Evolutionary conservation across 2,113 vertebrate species (phyloP).

Genomic region (Microcebus jonahi): DNA sequence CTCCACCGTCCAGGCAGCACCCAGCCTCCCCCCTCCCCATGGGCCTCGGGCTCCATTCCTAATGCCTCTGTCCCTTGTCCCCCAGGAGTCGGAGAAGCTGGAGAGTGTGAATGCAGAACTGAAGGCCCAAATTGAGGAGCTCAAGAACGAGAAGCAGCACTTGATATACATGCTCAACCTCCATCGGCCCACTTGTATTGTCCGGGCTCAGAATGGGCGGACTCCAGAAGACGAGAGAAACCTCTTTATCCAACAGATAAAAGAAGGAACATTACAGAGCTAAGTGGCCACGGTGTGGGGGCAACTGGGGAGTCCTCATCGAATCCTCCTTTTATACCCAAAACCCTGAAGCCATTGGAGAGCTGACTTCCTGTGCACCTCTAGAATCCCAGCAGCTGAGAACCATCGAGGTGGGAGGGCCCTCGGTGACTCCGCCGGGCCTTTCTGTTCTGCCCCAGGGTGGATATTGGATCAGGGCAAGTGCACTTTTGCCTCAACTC

Average conservation of each 20-base stretch:
- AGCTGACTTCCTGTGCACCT: constrained; percentile 75
- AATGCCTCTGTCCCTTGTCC: constrained; percentile 39
- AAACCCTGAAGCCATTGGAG: constrained; percentile 80
- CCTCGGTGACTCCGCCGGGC: constrained; percentile 56
- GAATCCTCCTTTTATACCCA: constrained; percentile 72
- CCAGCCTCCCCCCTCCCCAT: neutral
- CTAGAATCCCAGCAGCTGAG: constrained; percentile 82
- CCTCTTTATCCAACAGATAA: constrained; percentile 97
- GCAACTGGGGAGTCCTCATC: constrained; percentile 64
- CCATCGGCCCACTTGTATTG: constrained; percentile 98
- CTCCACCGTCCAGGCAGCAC: neutral
- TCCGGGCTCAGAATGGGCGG: constrained; percentile 94
- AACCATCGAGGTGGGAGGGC: constrained; percentile 67
- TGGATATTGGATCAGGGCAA: constrained; percentile 71
- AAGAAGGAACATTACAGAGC: constrained; percentile 93
- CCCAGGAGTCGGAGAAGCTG: constrained; percentile 97
- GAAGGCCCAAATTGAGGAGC: constrained; percentile 97
- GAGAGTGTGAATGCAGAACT: constrained; percentile 95
- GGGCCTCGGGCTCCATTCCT: neutral
- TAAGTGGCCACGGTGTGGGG: constrained; percentile 76
- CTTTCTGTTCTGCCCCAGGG: constrained; percentile 58
- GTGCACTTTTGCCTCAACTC: constrained; percentile 75
- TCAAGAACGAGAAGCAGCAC: constrained; percentile 98
- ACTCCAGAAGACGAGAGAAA: constrained; percentile 97
- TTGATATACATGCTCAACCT: constrained; percentile 99